These are phyloP conservation scores for Taphrorychus bicolor DNA, from an alignment of 2,888 invertebrate species.

Conservation along the genomic window DNA sequence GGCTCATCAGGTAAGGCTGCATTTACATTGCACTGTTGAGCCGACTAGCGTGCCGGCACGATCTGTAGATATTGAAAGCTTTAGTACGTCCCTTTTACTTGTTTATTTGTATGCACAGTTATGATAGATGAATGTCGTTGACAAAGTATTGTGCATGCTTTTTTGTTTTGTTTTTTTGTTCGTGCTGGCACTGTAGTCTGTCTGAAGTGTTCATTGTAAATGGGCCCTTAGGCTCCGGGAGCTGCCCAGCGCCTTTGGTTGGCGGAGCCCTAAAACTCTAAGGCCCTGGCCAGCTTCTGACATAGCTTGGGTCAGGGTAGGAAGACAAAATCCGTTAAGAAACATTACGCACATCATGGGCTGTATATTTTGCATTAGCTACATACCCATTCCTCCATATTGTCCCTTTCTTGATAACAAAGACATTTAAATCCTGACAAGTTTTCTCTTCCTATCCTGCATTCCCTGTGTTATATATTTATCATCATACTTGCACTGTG, in stretches of 20 bases:
- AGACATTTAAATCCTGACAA: background rate
- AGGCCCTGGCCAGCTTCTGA: conserved; percentile 58
- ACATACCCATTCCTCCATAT: background rate
- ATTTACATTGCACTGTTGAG: conserved; percentile 48
- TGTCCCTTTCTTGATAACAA: background rate
- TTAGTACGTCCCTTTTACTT: background rate
- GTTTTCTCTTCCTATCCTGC: conserved; percentile 36
- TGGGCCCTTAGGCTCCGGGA: conserved; percentile 43
- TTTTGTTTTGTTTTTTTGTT: too few species aligned
- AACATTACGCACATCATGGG: background rate
- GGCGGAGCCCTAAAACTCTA: conserved; percentile 56
- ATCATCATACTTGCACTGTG: background rate
- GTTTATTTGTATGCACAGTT: background rate
- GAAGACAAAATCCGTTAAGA: conserved; percentile 25
- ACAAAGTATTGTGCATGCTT: conserved; percentile 14
- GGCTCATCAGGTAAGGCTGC: conserved; percentile 58
- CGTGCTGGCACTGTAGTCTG: conserved; percentile 39
- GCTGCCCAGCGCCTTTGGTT: conserved; percentile 62
- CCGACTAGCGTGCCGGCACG: conserved; percentile 50
- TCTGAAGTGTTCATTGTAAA: conserved; percentile 33
- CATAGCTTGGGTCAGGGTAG: conserved; percentile 40
- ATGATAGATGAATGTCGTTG: conserved; percentile 4
- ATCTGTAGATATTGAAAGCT: background rate
- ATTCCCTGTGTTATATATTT: background rate
- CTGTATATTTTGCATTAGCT: conserved; percentile 2